Percentiles rank a stretch among this genome's conserved stretches.
Evolutionary conservation across 2,888 invertebrate genomes (phyloP).

Genomic region (Psylliodes chrysocephalus): DNA sequence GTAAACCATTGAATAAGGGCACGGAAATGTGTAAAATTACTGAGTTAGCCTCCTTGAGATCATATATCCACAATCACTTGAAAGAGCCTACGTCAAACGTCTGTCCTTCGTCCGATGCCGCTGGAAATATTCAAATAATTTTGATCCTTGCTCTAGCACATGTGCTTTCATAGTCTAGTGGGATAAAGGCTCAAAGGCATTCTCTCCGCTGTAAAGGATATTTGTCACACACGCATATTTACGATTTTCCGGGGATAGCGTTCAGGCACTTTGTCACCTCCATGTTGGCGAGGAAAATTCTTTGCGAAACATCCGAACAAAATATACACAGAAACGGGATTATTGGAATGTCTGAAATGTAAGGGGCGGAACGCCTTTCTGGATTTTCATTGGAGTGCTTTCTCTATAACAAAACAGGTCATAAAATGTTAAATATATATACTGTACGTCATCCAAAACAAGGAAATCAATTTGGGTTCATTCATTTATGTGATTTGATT

Average conservation of each 20-base stretch:
- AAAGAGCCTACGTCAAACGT: neutral
- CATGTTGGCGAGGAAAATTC: slow-evolving; percentile 21
- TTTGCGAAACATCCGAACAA: slow-evolving; percentile 12
- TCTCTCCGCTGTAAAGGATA: slow-evolving; percentile 48
- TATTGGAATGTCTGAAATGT: slow-evolving; percentile 14
- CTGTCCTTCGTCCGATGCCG: neutral
- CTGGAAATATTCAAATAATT: slow-evolving; percentile 30
- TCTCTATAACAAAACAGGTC: neutral
- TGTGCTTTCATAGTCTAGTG: slow-evolving; percentile 29
- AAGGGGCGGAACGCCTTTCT: neutral
- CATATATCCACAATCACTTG: too few relatives aligned
- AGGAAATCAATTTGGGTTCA: too few relatives aligned
- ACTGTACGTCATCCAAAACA: too few relatives aligned
- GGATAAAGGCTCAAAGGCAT: slow-evolving; percentile 38
- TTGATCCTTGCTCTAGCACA: slow-evolving; percentile 26
- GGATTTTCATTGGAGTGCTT: neutral
- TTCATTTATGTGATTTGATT: too few relatives aligned
- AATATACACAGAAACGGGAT: slow-evolving; percentile 20
- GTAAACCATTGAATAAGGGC: too few relatives aligned
- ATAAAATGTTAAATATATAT: too few relatives aligned
- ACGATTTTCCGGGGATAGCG: slow-evolving; percentile 43
- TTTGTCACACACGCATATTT: slow-evolving; percentile 51
- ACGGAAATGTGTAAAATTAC: too few relatives aligned
- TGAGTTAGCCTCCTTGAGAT: too few relatives aligned
- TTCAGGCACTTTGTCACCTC: slow-evolving; percentile 45